phyloP scores from a whole-genome alignment of 2,113 vertebrate species.

The Pipra filicauda region DNA sequence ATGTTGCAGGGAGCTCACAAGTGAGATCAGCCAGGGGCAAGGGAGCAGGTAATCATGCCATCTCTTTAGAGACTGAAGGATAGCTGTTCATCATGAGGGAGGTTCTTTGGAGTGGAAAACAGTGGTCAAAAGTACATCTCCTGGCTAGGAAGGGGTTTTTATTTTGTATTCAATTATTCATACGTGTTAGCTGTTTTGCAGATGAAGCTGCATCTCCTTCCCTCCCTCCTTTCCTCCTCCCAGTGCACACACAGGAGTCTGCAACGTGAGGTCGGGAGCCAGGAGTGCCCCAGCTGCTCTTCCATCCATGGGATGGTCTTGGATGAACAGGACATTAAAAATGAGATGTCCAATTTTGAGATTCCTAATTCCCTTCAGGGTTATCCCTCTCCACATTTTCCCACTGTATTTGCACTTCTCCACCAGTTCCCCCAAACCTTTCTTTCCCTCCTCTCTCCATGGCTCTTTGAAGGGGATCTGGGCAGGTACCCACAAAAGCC shows the following conservation, averaged over 20 bases:
- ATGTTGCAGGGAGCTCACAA: not conserved
- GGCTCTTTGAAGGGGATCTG: not conserved
- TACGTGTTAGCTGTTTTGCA: conserved; percentile 64
- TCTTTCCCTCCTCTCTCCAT: not conserved
- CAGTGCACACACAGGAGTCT: not conserved
- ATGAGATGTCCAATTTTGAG: not conserved
- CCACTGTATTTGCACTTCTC: rapidly evolving
- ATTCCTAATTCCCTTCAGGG: not conserved
- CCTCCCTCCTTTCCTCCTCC: conserved; percentile 13
- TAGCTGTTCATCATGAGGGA: not conserved
- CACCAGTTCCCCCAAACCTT: not conserved
- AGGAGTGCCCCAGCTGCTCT: not conserved
- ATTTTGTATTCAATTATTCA: conserved; percentile 70
- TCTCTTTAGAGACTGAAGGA: not conserved
- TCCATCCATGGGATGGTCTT: not conserved
- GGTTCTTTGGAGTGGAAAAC: not conserved
- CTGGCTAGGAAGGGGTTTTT: conserved; percentile 37
- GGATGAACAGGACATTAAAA: not conserved
- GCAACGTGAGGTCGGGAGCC: rapidly evolving
- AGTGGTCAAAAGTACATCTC: not conserved
- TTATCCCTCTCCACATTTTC: not conserved
- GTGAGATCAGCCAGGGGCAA: not conserved
- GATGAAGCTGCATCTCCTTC: conserved; percentile 60
- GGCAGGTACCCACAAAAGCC: not conserved
- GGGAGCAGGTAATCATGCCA: not conserved